Conservation (phyloP, 2,113 vertebrate genomes). For the Sterrhoptilus dennistouni region DNA sequence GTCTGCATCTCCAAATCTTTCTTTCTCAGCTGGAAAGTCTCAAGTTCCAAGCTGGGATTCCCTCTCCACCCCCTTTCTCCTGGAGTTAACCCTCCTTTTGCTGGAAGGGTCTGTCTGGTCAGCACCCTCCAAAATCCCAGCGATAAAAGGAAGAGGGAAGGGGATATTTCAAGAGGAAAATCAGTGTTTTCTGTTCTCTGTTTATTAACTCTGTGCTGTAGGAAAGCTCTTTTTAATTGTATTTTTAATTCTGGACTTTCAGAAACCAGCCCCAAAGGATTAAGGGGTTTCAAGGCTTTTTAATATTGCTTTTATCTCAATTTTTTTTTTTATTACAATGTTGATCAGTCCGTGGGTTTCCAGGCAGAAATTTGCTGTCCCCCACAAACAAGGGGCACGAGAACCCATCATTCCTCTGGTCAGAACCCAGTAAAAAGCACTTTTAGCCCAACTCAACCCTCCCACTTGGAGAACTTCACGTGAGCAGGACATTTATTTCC, state of each 20-base stretch:
- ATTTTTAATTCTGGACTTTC: not conserved
- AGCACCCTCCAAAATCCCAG: not conserved
- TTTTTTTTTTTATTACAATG: not conserved
- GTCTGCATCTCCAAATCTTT: constrained; percentile 59
- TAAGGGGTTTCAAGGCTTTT: not conserved
- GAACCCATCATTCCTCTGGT: not conserved
- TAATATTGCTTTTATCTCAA: not conserved
- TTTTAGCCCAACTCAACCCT: not conserved
- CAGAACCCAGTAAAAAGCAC: not conserved
- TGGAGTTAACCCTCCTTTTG: constrained; percentile 73
- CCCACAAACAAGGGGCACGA: not conserved
- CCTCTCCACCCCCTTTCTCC: constrained; percentile 68
- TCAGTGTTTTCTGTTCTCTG: not conserved
- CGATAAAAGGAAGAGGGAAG: not conserved
- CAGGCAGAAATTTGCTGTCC: not conserved
- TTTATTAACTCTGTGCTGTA: not conserved
- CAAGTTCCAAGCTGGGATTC: constrained; percentile 76
- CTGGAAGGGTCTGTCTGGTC: constrained; percentile 5
- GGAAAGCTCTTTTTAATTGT: not conserved
- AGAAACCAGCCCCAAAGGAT: not conserved
- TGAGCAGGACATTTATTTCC: not conserved
- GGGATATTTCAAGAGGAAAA: not conserved
- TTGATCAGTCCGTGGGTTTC: not conserved
- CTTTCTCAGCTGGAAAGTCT: constrained; percentile 75
- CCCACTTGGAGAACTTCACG: accelerated